Percentiles rank a stretch among this genome's conserved stretches.
Evolutionary conservation across 2,113 vertebrate species (phyloP).

Genomic region (Symphodus melops): DNA sequence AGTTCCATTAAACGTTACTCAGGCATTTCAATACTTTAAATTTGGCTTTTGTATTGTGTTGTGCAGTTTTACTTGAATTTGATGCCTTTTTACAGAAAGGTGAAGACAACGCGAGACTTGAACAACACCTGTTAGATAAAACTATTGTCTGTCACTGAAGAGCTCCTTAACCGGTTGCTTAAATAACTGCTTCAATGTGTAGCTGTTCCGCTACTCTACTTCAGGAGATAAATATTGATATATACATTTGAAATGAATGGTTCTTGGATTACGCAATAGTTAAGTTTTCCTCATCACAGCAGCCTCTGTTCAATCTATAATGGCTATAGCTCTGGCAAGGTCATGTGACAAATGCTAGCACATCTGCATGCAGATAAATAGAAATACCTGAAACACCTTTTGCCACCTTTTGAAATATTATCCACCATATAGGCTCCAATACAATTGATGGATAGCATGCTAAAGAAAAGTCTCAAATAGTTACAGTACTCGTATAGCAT

Average conservation of each 20-base stretch:
- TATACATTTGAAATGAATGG: not conserved
- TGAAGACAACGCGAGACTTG: not conserved
- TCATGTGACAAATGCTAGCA: no score
- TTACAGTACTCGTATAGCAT: no score
- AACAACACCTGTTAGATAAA: not conserved
- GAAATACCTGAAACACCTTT: no score
- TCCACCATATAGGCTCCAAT: no score
- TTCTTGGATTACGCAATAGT: not conserved
- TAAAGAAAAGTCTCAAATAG: no score
- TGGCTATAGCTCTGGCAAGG: no score
- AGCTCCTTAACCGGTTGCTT: not conserved
- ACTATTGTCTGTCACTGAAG: not conserved
- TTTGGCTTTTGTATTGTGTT: not conserved
- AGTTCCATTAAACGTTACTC: slow-evolving; percentile 25
- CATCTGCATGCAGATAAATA: no score
- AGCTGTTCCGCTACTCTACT: not conserved
- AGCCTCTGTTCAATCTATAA: not conserved
- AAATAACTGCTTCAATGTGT: no score
- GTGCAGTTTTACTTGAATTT: not conserved
- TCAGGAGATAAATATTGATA: not conserved
- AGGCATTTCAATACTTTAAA: slow-evolving; percentile 13
- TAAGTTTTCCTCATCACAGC: not conserved
- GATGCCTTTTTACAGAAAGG: not conserved
- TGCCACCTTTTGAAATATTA: no score
- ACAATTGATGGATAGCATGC: no score